Evolutionary conservation across 2,113 vertebrate species (phyloP).

Genomic region (Sapayoa aenigma): DNA sequence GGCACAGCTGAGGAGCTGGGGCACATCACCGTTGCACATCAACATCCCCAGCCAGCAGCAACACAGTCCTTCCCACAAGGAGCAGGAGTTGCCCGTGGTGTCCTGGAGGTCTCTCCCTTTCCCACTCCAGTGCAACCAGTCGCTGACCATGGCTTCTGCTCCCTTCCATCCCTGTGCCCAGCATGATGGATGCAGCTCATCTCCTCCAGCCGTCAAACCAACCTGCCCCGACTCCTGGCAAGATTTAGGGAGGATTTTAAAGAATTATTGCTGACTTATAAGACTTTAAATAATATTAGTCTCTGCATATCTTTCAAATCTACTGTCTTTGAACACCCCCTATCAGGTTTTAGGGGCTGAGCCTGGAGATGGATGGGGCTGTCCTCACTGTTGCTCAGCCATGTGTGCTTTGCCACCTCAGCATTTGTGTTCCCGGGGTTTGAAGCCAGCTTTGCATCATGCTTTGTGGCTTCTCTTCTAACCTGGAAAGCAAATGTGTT

Average conservation of each 20-base stretch:
- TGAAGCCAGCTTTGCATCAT: neutral
- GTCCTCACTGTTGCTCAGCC: neutral
- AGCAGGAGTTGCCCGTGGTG: neutral
- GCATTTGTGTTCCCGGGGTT: accelerated
- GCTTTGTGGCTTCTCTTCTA: neutral
- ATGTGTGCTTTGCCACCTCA: neutral
- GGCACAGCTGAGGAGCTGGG: accelerated
- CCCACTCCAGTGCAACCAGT: accelerated
- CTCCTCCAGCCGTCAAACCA: neutral
- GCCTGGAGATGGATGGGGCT: slow-evolving; percentile 19
- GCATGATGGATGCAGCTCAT: neutral
- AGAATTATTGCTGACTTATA: slow-evolving; percentile 24
- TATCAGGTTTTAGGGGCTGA: slow-evolving; percentile 28
- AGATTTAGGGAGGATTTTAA: slow-evolving; percentile 42
- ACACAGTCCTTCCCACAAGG: neutral
- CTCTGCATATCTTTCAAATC: slow-evolving; percentile 42
- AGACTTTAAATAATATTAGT: slow-evolving; percentile 51
- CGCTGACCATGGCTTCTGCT: accelerated
- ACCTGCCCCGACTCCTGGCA: neutral
- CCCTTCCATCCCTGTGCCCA: neutral
- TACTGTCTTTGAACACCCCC: slow-evolving; percentile 14
- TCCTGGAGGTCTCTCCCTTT: neutral
- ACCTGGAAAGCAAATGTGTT: neutral
- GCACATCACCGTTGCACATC: accelerated
- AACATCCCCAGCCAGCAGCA: accelerated